Base-by-base conservation (phyloP, 2,888 invertebrate species). In the Alitta virens region DNA sequence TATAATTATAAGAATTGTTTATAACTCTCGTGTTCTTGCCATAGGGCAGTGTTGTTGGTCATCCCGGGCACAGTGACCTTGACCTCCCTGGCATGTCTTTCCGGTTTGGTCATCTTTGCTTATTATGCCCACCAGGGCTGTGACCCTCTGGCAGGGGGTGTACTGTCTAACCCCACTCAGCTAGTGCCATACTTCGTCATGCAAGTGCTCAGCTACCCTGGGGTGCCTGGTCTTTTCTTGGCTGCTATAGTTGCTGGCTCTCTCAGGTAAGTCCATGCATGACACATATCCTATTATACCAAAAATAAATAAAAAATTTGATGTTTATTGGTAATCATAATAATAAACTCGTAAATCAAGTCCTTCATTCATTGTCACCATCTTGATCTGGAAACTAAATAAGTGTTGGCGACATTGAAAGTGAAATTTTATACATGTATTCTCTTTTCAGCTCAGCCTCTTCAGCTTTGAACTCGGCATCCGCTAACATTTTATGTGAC, bases 51-150 rank as follows among this genome's bases (percentile, higher is more conserved):
- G 5, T 38, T 59, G 12, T 26, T 50, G 18, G 52, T 59, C 14
- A 38, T 59, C 16, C 59, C 59, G 1, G 59, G 59, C 1, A 59
- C 52, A 3, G 14, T 40, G 2, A 7, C 51, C 14, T 26, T 59
- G 51, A 59, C 42, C n/a, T 59, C 59, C n/a, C 40, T 59, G 16
- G 59, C 59, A n/a, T 51, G 59, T 18, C 16, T 59, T 16, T 51
- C 50, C 23, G 59, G 59, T 23, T 18, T 59, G 7, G 59, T 51
- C 18, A 59, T 59, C 23, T 59, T 59, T 50, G 49, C 59, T 9
- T 59, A 49, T 25, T 59, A 59, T 38, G 51, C 59, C 24, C 38
- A 40, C 23, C 38, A 27, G 5, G 59, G 59, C 2, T 59, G 59
- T 52, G 59, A 59, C 40, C 59, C 59, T 2, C 52, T 59, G 14